Evolutionary conservation across 2,113 vertebrate species (phyloP).

Genomic region (Bungarus multicinctus): DNA sequence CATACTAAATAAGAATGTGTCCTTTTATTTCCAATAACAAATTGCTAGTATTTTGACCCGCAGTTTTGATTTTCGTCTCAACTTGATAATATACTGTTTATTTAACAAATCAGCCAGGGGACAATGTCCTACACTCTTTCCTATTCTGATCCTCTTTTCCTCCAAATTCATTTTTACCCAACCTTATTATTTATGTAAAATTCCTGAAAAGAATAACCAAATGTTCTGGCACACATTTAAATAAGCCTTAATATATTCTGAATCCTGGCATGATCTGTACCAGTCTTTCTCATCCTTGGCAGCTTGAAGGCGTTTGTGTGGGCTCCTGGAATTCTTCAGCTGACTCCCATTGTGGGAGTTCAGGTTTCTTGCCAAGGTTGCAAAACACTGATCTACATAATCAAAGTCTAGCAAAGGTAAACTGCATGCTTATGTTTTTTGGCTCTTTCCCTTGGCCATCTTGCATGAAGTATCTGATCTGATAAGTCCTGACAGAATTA

Average conservation of each 20-base stretch:
- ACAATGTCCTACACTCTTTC: background rate
- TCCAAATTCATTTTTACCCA: background rate
- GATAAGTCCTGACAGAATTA: background rate
- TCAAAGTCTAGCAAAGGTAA: background rate
- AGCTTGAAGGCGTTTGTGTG: background rate
- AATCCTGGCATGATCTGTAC: background rate
- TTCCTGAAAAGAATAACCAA: background rate
- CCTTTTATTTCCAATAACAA: background rate
- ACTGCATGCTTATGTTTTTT: background rate
- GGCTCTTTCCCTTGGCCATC: background rate
- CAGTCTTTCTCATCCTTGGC: background rate
- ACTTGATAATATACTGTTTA: background rate
- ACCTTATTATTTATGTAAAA: background rate
- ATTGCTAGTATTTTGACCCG: background rate
- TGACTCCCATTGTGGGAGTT: background rate
- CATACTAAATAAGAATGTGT: background rate
- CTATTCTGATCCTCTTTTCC: background rate
- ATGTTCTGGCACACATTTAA: background rate
- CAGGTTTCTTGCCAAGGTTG: background rate
- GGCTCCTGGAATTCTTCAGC: background rate
- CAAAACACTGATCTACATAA: background rate
- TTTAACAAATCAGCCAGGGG: background rate
- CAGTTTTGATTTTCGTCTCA: background rate
- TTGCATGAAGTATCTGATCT: background rate
- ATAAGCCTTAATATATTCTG: background rate